Evolutionary conservation across 2,113 vertebrate genomes (phyloP).

Genomic region (Mustela lutreola): DNA sequence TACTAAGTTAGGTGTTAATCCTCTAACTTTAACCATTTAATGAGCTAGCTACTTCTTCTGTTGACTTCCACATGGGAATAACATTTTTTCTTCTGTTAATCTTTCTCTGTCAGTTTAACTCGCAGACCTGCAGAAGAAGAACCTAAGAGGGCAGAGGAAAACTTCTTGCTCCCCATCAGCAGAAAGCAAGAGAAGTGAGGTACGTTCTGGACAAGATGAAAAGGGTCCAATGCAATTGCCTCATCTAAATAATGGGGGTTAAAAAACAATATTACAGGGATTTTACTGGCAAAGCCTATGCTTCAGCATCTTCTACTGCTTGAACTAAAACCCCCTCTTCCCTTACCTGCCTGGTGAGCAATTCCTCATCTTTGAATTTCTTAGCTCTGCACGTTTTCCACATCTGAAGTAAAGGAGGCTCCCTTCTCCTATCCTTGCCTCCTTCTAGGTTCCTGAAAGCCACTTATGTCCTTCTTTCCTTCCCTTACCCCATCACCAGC

Average conservation of each 20-base stretch:
- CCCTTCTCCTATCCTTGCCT: background rate
- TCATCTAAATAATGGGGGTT: background rate
- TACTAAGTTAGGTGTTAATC: background rate
- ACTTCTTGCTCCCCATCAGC: background rate
- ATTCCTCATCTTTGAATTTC: background rate
- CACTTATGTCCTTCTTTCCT: background rate
- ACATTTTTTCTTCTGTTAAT: background rate
- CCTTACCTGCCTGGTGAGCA: background rate
- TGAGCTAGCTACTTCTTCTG: background rate
- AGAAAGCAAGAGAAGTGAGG: background rate
- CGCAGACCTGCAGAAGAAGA: background rate
- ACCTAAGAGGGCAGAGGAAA: background rate
- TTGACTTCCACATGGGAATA: background rate
- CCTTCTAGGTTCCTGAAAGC: background rate
- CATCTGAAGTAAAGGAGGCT: background rate
- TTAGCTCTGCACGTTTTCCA: background rate
- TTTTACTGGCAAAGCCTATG: background rate
- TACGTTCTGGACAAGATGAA: background rate
- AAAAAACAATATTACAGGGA: background rate
- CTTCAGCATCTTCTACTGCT: background rate
- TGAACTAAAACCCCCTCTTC: background rate
- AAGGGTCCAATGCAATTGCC: background rate
- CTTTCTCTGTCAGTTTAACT: background rate
- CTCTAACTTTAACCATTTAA: background rate
- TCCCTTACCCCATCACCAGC: rapidly evolving